Base-by-base conservation (phyloP, 64 coral and sea anemone genomes). In the Actinia equina region DNA sequence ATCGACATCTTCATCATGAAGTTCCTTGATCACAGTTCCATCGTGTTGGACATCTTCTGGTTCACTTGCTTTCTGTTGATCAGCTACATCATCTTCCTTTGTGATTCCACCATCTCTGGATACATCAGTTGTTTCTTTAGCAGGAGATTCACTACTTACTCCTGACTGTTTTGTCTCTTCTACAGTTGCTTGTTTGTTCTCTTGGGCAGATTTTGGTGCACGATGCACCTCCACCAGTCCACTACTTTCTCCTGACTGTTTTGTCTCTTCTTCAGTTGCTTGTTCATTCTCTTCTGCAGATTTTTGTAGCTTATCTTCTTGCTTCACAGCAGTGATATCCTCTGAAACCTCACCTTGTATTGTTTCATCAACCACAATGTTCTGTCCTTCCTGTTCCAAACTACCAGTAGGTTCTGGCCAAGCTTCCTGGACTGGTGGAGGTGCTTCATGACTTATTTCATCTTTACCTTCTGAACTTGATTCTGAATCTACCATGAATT, bases 401-500 rank as follows among this genome's bases (percentile, higher is more conserved):
- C 49, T 81, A 41, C 37, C 70, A 74, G 70, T 8, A 17, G 78
- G 52, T 49, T 81, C 78, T 81, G 78, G 78, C 78, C 78, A 81
- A 37, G 78, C 78, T 81, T 81, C 49, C 42, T 44, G 78, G 42
- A 81, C 18, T 9, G 41, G 3, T 18, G 78, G 49, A 44, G 49
- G 49, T 20, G 44, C 78, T 81, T 81, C 49, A 13, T 52, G 19
- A 81, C 17, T 37, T 49, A 16, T 52, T 81, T 17, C 6, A 20
- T 52, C 78, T 81, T 81, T 74, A 15, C 20, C 22, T 27, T 74
- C 78, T 22, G 78, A 9, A 49, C 45, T 74, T 6, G 15, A 81
- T 9, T 81, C 78, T 81, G 78, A 22, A 46, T 81, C 78, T 19
- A 81, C 78, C 78, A 81, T 81, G 16, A 81, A 81, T 22, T 81